Evolutionary conservation across 2,797 vertebrate genomes (phyloP).

Genomic region (Chaetophractus vellerosus): DNA sequence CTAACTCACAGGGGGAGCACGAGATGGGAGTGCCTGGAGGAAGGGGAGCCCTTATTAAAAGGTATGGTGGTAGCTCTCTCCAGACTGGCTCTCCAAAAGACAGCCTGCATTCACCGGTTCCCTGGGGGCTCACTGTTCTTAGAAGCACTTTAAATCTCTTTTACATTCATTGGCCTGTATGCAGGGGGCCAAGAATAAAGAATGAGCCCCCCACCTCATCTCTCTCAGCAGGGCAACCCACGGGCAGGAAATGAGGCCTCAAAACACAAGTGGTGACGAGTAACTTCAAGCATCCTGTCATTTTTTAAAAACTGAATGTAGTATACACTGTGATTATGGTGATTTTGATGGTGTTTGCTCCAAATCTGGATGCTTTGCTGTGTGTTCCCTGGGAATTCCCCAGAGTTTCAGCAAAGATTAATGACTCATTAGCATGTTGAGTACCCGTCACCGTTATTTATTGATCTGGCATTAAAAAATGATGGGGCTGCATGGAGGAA

Average conservation of each 20-base stretch:
- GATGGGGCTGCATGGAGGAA: constrained; percentile 72
- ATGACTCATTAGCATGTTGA: constrained; percentile 87
- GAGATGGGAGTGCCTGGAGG: too few species aligned
- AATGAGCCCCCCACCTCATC: neutral
- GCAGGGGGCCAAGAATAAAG: neutral
- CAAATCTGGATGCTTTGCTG: constrained; percentile 75
- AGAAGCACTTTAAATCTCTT: neutral
- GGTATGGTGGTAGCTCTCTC: rapidly evolving
- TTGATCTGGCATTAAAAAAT: constrained; percentile 84
- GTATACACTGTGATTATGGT: constrained; percentile 81
- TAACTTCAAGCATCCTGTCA: constrained; percentile 75
- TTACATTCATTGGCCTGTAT: neutral
- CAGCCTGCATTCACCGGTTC: neutral
- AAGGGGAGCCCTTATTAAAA: neutral
- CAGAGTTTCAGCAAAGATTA: constrained; percentile 85
- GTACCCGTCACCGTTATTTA: constrained; percentile 83
- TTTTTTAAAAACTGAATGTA: constrained; percentile 82
- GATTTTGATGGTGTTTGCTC: constrained; percentile 78
- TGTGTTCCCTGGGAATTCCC: constrained; percentile 62
- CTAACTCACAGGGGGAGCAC: neutral
- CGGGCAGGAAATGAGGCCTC: neutral
- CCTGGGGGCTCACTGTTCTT: neutral
- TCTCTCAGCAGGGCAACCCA: neutral
- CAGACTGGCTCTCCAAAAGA: neutral
- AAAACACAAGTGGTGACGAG: constrained; percentile 68